Conservation (phyloP, 2,113 vertebrate genomes). For the Bubo blakistoni region DNA sequence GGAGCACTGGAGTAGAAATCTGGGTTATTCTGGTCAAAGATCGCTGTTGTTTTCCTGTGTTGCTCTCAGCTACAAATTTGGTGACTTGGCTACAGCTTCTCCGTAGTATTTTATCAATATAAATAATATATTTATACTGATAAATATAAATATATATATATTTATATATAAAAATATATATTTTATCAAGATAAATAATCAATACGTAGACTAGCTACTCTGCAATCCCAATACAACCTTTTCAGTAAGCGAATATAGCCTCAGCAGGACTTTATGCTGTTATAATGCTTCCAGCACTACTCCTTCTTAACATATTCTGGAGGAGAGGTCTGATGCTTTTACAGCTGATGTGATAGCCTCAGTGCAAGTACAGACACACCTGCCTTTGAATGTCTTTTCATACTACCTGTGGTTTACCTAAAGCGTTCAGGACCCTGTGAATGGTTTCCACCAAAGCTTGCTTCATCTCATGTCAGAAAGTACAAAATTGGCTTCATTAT, state of each 20-base stretch:
- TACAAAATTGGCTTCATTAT: neutral
- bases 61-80: neutral
- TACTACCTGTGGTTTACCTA: neutral
- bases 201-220: neutral
- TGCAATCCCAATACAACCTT: neutral
- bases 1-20: neutral
- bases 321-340: neutral
- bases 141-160: no score
- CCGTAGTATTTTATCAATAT: neutral
- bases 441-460: neutral
- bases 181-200: no score
- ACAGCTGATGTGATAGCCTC: neutral
- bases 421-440: neutral
- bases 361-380: neutral
- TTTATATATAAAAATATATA: no score
- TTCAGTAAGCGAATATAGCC: neutral
- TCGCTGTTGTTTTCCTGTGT: neutral
- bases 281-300: neutral
- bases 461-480: neutral
- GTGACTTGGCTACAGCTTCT: neutral
- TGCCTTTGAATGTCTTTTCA: neutral
- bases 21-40: neutral
- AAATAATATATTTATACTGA: no score
- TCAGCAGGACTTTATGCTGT: neutral
- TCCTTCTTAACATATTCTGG: neutral